phyloP scores from a whole-genome alignment of 2,113 vertebrate genomes.

The Eublepharis macularius region DNA sequence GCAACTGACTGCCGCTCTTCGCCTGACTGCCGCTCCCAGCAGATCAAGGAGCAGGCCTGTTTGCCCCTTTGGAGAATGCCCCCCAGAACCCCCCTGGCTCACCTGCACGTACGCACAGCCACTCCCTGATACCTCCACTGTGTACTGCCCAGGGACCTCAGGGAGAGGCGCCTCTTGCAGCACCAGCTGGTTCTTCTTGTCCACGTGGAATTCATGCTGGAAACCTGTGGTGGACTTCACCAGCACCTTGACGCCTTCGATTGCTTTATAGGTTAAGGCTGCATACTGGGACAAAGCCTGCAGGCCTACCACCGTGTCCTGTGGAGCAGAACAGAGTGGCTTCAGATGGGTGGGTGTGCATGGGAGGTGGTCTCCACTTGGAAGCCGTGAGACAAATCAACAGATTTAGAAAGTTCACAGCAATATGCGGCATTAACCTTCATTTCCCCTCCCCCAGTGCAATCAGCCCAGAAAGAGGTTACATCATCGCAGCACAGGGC shows the following conservation, averaged over 20 bases:
- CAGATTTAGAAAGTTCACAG: no score
- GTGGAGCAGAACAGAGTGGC: neutral
- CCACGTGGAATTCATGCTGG: constrained; percentile 69
- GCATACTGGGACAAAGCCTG: constrained; percentile 74
- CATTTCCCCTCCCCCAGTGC: no score
- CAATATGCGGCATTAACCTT: no score
- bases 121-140: constrained; percentile 55
- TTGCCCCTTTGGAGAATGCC: no score
- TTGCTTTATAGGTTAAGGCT: constrained; percentile 63
- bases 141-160: constrained; percentile 64
- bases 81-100: neutral
- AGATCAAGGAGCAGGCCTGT: neutral
- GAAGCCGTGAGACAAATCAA: neutral
- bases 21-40: neutral
- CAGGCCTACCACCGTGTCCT: constrained; percentile 78
- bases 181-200: constrained; percentile 77
- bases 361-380: no score
- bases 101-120: constrained; percentile 74
- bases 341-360: neutral
- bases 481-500: no score
- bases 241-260: constrained; percentile 62
- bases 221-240: constrained; percentile 54
- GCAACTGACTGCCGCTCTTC: neutral
- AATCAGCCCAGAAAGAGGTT: no score
- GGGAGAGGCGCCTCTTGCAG: constrained; percentile 75